Conservation (phyloP, 53 echinoderm and acorn worm species). For the Glandiceps talaboti region DNA sequence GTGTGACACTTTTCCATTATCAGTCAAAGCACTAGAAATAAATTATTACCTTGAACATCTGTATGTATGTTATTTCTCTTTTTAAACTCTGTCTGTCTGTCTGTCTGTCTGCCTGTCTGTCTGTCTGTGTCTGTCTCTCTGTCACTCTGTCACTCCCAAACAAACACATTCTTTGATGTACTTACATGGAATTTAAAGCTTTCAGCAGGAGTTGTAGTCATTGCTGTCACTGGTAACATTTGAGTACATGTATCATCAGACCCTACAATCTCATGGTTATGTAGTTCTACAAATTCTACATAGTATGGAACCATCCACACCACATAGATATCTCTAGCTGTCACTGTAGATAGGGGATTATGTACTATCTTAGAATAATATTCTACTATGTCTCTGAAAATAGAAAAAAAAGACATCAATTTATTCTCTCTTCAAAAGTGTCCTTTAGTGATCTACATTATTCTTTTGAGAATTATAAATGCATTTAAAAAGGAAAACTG, state of each 20-base stretch:
- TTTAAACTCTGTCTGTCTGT: too few species aligned
- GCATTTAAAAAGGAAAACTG: too few species aligned
- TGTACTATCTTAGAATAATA: slow-evolving; percentile 58
- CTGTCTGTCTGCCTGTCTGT: too few species aligned
- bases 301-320: slow-evolving; percentile 61
- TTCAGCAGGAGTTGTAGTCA: slow-evolving; percentile 32
- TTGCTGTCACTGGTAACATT: slow-evolving; percentile 29
- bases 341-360: slow-evolving; percentile 43
- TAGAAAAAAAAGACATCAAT: neutral
- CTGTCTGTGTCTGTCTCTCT: too few species aligned
- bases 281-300: slow-evolving; percentile 46
- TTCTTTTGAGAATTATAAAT: too few species aligned
- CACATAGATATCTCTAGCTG: slow-evolving; percentile 41
- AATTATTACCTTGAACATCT: too few species aligned
- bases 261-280: slow-evolving; percentile 24
- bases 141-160: too few species aligned
- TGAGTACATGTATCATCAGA: slow-evolving; percentile 23
- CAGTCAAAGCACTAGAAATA: too few species aligned
- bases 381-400: slow-evolving; percentile 35
- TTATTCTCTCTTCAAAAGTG: neutral
- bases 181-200: slow-evolving; percentile 59
- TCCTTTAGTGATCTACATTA: neutral
- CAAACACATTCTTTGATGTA: too few species aligned
- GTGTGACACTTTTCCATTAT: too few species aligned
- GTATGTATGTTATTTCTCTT: too few species aligned